These are phyloP conservation scores for Ctenopoma kingsleyae DNA, from an alignment of 2,797 vertebrate genomes.

Conservation along the genomic window DNA sequence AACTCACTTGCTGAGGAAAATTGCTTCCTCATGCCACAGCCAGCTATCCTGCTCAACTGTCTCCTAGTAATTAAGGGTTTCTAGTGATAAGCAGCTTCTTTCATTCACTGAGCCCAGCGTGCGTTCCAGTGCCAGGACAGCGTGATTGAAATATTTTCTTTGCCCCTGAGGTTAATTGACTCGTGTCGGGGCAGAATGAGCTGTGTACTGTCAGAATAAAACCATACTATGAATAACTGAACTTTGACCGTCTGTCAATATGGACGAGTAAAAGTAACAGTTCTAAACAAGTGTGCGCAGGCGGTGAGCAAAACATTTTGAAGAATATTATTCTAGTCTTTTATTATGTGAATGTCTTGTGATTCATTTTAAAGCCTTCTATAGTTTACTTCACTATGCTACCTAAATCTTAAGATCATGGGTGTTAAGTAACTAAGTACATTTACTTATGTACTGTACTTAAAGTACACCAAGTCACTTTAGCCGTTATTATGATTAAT, in stretches of 20 bases:
- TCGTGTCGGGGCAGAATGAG: constrained; percentile 58
- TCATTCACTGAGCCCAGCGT: constrained; percentile 59
- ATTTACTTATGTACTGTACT: too few species aligned
- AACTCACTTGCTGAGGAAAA: constrained; percentile 41
- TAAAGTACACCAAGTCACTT: too few species aligned
- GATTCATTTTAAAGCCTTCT: too few species aligned
- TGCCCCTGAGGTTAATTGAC: constrained; percentile 66
- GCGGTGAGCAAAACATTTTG: background rate
- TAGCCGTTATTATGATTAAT: too few species aligned
- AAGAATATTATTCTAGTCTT: too few species aligned
- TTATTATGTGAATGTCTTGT: too few species aligned
- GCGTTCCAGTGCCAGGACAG: constrained; percentile 42
- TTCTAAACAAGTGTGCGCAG: background rate
- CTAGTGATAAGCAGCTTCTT: constrained; percentile 70
- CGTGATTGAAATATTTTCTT: constrained; percentile 67
- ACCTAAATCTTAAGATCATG: too few species aligned
- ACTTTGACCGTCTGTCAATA: constrained; percentile 39
- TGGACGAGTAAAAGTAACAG: constrained; percentile 8
- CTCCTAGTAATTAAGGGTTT: constrained; percentile 57
- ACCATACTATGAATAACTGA: constrained; percentile 50
- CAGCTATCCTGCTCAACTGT: constrained; percentile 23
- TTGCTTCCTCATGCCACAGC: constrained; percentile 48
- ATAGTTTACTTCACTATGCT: too few species aligned
- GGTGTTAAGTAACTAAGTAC: too few species aligned
- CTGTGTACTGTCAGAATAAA: constrained; percentile 55